Percentiles rank a stretch among this genome's conserved stretches.
phyloP scores from a whole-genome alignment of 37 sponge, comb jelly and placozoan genomes.

The Theonella swinhoei region DNA sequence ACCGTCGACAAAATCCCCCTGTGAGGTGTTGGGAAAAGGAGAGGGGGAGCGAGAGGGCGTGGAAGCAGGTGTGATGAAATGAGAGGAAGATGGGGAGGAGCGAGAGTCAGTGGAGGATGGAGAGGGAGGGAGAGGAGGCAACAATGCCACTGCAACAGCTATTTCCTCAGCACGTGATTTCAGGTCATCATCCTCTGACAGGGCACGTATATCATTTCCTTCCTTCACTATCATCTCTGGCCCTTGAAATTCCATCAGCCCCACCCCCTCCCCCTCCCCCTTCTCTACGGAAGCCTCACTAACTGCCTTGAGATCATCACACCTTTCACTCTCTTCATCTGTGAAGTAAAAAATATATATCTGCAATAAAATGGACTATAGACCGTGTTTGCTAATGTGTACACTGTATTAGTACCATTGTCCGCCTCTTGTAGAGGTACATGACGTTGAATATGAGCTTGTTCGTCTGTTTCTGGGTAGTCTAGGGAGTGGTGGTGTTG shows the following conservation, averaged over 20 bases:
- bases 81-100: neutral
- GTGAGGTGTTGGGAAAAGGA: neutral
- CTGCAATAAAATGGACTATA: neutral
- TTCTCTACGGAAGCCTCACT: neutral
- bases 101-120: neutral
- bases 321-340: constrained; percentile 3
- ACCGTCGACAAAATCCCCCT: neutral
- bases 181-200: neutral
- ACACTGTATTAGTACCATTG: no score
- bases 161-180: neutral
- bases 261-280: neutral
- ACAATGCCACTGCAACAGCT: neutral
- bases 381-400: neutral
- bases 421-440: no score
- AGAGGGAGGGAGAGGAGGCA: neutral
- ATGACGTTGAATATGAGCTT: no score
- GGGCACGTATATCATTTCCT: no score
- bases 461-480: no score
- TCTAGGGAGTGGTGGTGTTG: no score
- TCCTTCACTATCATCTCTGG: neutral
- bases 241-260: neutral
- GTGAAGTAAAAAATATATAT: neutral
- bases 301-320: no score
- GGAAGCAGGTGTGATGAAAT: neutral
- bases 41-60: neutral